These are phyloP conservation scores for Microcebus tavaratra DNA, from an alignment of 2,113 vertebrate genomes.

Conservation along the genomic window DNA sequence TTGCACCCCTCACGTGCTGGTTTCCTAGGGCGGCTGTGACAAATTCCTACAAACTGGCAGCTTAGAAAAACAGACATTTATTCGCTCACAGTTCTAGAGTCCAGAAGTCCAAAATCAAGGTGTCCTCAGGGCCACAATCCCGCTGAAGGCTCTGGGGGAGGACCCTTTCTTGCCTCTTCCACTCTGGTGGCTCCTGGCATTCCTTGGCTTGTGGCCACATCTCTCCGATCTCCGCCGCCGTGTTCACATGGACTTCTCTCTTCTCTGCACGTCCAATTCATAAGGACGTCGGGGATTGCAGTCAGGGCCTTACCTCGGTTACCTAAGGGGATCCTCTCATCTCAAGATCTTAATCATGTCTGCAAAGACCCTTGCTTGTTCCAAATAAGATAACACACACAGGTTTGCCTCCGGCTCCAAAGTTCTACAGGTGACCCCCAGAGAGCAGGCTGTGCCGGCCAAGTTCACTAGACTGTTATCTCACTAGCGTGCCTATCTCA, in stretches of 20 bases:
- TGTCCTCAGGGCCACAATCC: accelerated
- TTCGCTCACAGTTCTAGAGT: background rate
- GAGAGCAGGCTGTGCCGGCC: accelerated
- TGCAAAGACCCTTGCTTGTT: background rate
- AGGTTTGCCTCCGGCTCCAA: background rate
- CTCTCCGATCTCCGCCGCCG: background rate
- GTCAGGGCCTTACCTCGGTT: background rate
- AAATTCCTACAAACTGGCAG: background rate
- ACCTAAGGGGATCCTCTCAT: background rate
- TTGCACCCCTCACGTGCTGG: accelerated
- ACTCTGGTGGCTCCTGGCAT: background rate
- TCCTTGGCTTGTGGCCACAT: background rate
- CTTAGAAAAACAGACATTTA: background rate
- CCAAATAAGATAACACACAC: background rate
- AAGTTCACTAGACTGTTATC: too few species aligned
- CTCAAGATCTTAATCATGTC: background rate
- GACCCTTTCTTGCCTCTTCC: background rate
- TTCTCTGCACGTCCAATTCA: background rate
- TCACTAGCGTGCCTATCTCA: background rate
- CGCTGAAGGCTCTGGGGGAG: background rate
- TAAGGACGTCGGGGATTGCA: background rate
- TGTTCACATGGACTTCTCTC: background rate
- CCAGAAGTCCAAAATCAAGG: background rate
- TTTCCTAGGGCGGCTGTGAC: background rate
- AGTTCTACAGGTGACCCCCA: background rate